Percentiles rank a stretch among this genome's conserved stretches.
phyloP scores from a whole-genome alignment of 2,797 vertebrate genomes.

The Echeneis naucrates region DNA sequence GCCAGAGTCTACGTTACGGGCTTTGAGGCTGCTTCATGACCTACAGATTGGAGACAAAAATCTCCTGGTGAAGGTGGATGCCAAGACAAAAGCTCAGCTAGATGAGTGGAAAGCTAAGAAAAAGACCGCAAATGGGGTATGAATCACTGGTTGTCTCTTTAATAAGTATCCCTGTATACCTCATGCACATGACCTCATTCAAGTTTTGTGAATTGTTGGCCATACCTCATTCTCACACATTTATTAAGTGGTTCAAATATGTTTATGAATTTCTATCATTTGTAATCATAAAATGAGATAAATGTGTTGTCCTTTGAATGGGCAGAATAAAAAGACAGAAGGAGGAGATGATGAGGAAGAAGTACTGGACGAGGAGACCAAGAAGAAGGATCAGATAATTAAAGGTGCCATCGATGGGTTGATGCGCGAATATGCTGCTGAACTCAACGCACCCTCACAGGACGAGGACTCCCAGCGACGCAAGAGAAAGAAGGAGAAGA shows the following conservation, averaged over 20 bases:
- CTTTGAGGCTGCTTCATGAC: slow-evolving; percentile 95
- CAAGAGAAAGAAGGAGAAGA: slow-evolving; percentile 98
- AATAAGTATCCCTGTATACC: neutral
- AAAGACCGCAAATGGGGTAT: slow-evolving; percentile 94
- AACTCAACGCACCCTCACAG: slow-evolving; percentile 95
- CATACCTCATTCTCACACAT: neutral
- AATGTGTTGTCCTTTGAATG: neutral
- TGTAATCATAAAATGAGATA: neutral
- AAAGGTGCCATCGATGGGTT: slow-evolving; percentile 96
- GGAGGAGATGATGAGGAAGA: slow-evolving; percentile 87
- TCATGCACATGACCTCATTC: neutral
- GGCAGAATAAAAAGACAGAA: slow-evolving; percentile 85
- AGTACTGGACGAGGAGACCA: slow-evolving; percentile 95
- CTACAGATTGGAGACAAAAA: slow-evolving; percentile 98
- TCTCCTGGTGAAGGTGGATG: slow-evolving; percentile 97
- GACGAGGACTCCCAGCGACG: slow-evolving; percentile 95
- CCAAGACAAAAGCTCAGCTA: slow-evolving; percentile 98
- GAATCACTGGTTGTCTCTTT: slow-evolving; percentile 44
- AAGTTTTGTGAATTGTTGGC: neutral
- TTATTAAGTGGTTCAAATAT: neutral
- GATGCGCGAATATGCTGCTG: slow-evolving; percentile 96
- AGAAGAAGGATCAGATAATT: slow-evolving; percentile 95
- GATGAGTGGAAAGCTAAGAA: slow-evolving; percentile 99
- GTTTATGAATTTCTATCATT: neutral
- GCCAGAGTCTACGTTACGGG: slow-evolving; percentile 95